Evolutionary conservation across 2,888 invertebrate species (phyloP).

Genomic region (Patella depressa): DNA sequence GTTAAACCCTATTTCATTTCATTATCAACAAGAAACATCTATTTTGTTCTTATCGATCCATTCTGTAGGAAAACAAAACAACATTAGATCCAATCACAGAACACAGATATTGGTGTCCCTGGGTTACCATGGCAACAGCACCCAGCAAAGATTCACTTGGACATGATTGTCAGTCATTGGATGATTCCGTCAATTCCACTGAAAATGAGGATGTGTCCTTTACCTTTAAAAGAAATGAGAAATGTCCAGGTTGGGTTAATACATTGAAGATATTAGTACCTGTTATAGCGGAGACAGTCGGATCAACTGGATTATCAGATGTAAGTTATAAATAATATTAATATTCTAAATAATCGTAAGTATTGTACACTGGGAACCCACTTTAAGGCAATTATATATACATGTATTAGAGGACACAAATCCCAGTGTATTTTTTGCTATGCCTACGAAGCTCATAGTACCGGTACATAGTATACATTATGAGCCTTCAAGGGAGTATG

Average conservation of each 20-base stretch:
- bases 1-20: too few relatives aligned
- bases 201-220: background rate
- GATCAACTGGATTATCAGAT: conserved; percentile 6
- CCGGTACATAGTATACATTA: too few relatives aligned
- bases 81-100: conserved; percentile 56
- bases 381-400: too few relatives aligned
- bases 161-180: background rate
- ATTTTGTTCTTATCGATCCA: too few relatives aligned
- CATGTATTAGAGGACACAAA: too few relatives aligned
- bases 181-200: background rate
- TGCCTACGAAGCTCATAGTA: too few relatives aligned
- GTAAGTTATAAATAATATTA: background rate
- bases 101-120: conserved; percentile 64
- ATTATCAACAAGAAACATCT: too few relatives aligned
- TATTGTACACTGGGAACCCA: too few relatives aligned
- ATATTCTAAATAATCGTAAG: too few relatives aligned
- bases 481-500: too few relatives aligned
- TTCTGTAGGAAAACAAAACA: conserved; percentile 41
- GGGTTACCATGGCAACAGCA: conserved; percentile 37
- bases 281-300: conserved; percentile 14
- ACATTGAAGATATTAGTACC: conserved; percentile 34
- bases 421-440: too few relatives aligned
- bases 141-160: background rate
- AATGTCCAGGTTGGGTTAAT: conserved; percentile 32
- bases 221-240: conserved; percentile 14